Conservation (phyloP, 64 coral and sea anemone species). For the Porites lutea region DNA sequence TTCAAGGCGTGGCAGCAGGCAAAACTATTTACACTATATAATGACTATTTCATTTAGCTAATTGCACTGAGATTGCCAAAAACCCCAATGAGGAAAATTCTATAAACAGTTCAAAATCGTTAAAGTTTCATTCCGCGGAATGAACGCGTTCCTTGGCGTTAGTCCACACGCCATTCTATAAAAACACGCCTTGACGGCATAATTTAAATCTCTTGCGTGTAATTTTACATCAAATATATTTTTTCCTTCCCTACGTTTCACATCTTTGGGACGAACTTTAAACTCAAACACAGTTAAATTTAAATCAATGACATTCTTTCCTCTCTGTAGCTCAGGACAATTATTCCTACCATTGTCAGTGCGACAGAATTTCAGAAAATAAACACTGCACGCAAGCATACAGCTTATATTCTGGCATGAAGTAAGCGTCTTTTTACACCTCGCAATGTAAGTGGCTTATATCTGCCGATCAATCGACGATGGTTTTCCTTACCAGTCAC, state of each 20-base stretch:
- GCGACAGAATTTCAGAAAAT: background rate
- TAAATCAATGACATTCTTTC: background rate
- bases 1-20: background rate
- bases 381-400: background rate
- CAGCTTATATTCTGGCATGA: background rate
- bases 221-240: background rate
- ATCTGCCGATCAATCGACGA: background rate
- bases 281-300: background rate
- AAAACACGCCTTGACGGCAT: constrained; percentile 13
- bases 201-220: constrained; percentile 29
- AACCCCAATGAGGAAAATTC: background rate
- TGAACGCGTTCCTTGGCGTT: background rate
- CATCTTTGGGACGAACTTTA: background rate
- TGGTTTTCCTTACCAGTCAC: background rate
- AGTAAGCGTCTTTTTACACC: background rate
- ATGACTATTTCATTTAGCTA: background rate
- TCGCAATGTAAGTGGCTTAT: background rate
- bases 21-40: constrained; percentile 6
- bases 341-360: background rate
- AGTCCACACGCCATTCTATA: background rate
- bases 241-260: background rate
- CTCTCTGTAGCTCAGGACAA: background rate
- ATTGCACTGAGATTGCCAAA: background rate
- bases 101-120: background rate
- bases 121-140: background rate